These are phyloP conservation scores for Macrotus californicus DNA, from an alignment of 2,113 vertebrate species.

Conservation along the genomic window DNA sequence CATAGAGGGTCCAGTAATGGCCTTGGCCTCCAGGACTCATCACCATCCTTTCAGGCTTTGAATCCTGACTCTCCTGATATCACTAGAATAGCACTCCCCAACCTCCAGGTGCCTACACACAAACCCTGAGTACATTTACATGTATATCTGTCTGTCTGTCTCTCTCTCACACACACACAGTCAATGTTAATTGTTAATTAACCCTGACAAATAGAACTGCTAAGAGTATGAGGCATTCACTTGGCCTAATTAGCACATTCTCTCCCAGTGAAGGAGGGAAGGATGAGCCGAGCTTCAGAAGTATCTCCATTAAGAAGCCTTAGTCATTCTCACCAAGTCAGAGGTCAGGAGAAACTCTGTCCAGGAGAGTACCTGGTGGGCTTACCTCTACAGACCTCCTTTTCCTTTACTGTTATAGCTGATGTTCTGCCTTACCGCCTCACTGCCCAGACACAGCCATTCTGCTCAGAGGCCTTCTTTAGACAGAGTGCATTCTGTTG, in stretches of 20 bases:
- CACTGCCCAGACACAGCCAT: not conserved
- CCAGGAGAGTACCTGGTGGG: not conserved
- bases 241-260: not conserved
- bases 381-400: not conserved
- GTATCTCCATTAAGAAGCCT: not conserved
- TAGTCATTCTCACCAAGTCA: not conserved
- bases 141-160: not conserved
- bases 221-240: not conserved
- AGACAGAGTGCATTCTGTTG: not conserved
- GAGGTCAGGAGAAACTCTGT: not conserved
- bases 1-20: not conserved
- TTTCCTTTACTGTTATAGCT: not conserved
- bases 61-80: not conserved
- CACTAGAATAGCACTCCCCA: not conserved
- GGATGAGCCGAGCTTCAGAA: not conserved
- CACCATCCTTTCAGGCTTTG: not conserved
- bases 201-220: not conserved
- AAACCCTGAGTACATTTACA: not conserved
- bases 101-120: not conserved
- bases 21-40: not conserved
- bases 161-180: not conserved
- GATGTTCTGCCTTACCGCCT: not conserved
- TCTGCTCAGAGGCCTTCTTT: not conserved
- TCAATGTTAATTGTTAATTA: not conserved
- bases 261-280: not conserved